These are phyloP conservation scores for Lordiphosa collinella DNA, from an alignment of 1,140 invertebrate genomes.

Conservation along the genomic window DNA sequence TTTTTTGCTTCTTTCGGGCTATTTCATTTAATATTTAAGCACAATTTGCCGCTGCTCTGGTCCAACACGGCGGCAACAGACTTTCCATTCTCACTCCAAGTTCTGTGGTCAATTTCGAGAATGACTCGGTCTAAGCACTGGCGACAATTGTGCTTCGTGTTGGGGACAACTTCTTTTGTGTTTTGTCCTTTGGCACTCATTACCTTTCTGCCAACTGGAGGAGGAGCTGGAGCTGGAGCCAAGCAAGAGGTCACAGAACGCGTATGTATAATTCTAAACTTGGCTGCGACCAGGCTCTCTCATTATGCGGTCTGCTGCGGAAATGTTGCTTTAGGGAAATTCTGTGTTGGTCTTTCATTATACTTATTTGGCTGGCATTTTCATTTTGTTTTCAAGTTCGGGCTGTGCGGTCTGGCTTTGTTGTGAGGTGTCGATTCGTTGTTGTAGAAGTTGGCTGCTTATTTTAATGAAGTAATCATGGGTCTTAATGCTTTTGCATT, in stretches of 20 bases:
- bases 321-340: conserved; percentile 66
- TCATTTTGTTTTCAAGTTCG: conserved; percentile 35
- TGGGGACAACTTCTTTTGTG: conserved; percentile 50
- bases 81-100: conserved; percentile 15
- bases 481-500: conserved; percentile 1
- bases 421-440: conserved; percentile 71
- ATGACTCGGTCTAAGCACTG: conserved; percentile 74
- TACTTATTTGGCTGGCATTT: conserved; percentile 58
- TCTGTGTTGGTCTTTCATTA: conserved; percentile 64
- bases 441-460: conserved; percentile 15
- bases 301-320: conserved; percentile 78
- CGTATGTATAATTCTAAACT: conserved; percentile 36
- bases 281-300: conserved; percentile 36
- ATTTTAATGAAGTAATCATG: conserved; percentile 71
- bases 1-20: conserved; percentile 12
- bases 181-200: conserved; percentile 73
- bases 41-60: conserved; percentile 64
- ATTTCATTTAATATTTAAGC: conserved; percentile 79
- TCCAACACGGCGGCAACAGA: conserved; percentile 26
- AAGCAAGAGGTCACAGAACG: conserved; percentile 40
- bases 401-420: conserved; percentile 27
- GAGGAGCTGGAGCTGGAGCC: conserved; percentile 26
- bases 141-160: conserved; percentile 60
- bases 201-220: conserved; percentile 57
- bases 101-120: conserved; percentile 74